These are phyloP conservation scores for Nothoprocta perdicaria DNA, from an alignment of 2,113 vertebrate species.

Conservation along the genomic window DNA sequence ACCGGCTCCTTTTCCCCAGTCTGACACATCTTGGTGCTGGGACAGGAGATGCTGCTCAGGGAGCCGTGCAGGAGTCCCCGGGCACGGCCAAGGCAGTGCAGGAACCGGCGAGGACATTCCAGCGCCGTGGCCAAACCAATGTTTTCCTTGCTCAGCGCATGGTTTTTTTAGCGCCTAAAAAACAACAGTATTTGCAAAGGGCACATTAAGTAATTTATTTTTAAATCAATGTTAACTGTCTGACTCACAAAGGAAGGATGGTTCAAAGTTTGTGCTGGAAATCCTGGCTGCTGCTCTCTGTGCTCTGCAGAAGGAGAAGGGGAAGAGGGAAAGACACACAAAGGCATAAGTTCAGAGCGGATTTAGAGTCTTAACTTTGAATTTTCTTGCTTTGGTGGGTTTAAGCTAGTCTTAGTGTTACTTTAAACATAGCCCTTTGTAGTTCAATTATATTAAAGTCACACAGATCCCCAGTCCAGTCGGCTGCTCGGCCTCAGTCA, in stretches of 20 bases:
- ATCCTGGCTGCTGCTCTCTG: neutral
- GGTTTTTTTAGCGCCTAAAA: neutral
- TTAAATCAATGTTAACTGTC: neutral
- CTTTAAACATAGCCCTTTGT: neutral
- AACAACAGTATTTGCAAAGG: neutral
- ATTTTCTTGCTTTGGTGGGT: conserved; percentile 26
- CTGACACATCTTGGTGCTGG: neutral
- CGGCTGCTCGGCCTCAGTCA: accelerated
- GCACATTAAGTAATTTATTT: conserved; percentile 15
- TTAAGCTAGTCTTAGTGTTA: neutral
- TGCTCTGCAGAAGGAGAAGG: neutral
- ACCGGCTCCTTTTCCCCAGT: neutral
- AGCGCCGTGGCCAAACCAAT: conserved; percentile 25
- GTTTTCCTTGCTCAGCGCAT: neutral
- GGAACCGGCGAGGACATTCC: neutral
- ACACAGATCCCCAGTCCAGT: neutral
- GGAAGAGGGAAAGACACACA: neutral
- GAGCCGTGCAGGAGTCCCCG: neutral
- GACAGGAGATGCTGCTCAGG: neutral
- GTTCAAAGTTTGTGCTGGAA: neutral
- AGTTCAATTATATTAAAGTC: neutral
- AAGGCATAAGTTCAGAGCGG: neutral
- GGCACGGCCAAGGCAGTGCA: neutral
- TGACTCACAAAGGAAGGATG: conserved; percentile 16
- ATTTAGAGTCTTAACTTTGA: conserved; percentile 17